These are phyloP conservation scores for Argya squamiceps DNA, from an alignment of 2,797 vertebrate species.

Conservation along the genomic window DNA sequence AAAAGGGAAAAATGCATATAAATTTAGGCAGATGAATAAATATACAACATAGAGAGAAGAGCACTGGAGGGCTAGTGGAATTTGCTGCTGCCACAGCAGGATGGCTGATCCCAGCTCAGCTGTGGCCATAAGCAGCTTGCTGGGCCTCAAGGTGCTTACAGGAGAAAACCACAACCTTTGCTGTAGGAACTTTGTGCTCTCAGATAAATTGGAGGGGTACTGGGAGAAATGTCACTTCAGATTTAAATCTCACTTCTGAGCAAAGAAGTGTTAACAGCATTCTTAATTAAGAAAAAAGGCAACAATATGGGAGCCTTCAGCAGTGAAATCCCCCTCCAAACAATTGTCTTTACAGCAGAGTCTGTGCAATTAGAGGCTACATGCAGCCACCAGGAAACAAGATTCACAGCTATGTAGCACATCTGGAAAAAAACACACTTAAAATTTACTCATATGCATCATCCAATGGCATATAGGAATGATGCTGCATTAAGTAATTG, in stretches of 20 bases:
- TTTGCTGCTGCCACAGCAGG: background rate
- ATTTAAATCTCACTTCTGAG: background rate
- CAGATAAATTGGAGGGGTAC: accelerated
- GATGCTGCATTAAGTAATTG: background rate
- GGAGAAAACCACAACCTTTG: background rate
- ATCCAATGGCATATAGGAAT: background rate
- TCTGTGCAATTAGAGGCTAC: background rate
- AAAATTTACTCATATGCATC: background rate
- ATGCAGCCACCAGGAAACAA: background rate
- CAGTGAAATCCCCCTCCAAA: background rate
- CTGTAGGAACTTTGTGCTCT: background rate
- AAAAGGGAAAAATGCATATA: background rate
- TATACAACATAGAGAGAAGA: background rate
- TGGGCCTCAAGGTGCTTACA: background rate
- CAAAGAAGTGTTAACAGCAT: background rate
- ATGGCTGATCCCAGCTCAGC: background rate
- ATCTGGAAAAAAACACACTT: background rate
- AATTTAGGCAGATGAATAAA: background rate
- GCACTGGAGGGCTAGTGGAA: background rate
- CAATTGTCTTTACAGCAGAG: background rate
- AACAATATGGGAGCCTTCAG: background rate
- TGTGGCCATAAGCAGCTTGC: background rate
- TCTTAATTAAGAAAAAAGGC: background rate
- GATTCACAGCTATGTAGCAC: background rate
- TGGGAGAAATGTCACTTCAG: background rate